Base-by-base conservation (phyloP, 2,113 vertebrate species). In the Gulo gulo region DNA sequence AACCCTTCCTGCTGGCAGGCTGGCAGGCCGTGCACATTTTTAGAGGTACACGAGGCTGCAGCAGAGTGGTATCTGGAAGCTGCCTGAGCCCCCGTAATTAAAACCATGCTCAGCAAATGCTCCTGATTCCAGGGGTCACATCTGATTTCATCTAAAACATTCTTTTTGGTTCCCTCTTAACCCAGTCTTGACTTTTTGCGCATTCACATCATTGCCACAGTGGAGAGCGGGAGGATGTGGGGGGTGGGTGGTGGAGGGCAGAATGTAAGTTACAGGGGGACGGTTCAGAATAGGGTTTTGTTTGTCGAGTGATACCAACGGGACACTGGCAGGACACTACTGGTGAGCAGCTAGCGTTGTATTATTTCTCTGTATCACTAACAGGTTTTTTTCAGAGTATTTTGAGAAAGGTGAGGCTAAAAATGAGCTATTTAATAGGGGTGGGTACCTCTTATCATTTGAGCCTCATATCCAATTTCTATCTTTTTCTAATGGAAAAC, bases 1-100 rank as follows among this genome's bases (percentile, higher is more conserved):
- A 99, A 99, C 98, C 57, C 97, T 96, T 96, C 96, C 96, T 86
- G 95, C 96, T 97, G 94, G 98, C 97, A 97, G 98, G 87, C 96
- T 97, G 88, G 59, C 97, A 97, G 97, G 71, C 91, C 52, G 1
- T 34, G 95, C 97, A 91, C 65, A 71, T 85, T 97, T 92, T 89
- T 74, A 95, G 95, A 88, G 96, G 88, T 57, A 83, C 92, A 91
- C 80, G 55, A 80, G 79, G 83, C 85, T 96, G 52, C 47, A 88
- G 96, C 65, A 71, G 59, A 97, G 73, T 31, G 95, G 92, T 88
- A 92, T 71, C 61, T 97, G 96, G 97, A 97, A 96, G 82, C 78
- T 82, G 88, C 71, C 88, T 81, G 97, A 96, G 71, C 61, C 85
- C 78, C 97, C 45, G 13, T 98, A 98, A 99, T 98, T 98, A 98